Evolutionary conservation across 2,888 invertebrate species (phyloP), one percentile per base, ranked within the genome.

Genomic region (Hetaerina titia): DNA sequence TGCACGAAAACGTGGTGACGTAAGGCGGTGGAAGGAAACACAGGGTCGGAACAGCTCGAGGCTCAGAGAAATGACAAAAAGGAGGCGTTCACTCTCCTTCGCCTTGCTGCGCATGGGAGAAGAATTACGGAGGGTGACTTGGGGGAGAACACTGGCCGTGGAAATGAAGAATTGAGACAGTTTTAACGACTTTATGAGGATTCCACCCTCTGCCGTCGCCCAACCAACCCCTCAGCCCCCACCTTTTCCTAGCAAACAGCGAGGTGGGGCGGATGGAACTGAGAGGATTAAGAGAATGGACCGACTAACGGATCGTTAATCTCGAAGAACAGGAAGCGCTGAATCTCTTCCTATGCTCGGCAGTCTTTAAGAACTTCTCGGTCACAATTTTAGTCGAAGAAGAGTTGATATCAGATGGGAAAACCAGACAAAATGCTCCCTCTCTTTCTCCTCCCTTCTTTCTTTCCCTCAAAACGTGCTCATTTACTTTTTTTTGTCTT

Each of bases 321-420:
- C 92, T 92, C 69, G 92, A 92, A 69, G 92, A 92, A 92, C 92
- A 92, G 92, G 92, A 92, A 92, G 69, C 92, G 56, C 92, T 69
- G 92, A 92, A 92, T 92, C 92, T 92, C 92, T 92, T 92, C 92
- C 92, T 92, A 92, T 92, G 92, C 92, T 63, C 92, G 69, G 92
- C 69, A 69, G 69, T 69, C 92, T 90, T 45, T 45, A 90, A 90
- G 64, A 90, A 90, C 64, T 90, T 45, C 90, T 63, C 58, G 90
- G 90, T 64, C 90, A 90, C 90, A 90, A 64, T 90, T 90, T 90
- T 90, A 90, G 90, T 64, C 92, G 22, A 19, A 69, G 45, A 69
- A 63, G 92, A 92, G 64, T 57, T 31, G 81, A 81, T 69, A 74
- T 69, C 92, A 92, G 92, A 92, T 92, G 92, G 92, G 92, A 69